phyloP scores from a whole-genome alignment of 2,888 invertebrate species.

The Lepetodrilus schrolli region DNA sequence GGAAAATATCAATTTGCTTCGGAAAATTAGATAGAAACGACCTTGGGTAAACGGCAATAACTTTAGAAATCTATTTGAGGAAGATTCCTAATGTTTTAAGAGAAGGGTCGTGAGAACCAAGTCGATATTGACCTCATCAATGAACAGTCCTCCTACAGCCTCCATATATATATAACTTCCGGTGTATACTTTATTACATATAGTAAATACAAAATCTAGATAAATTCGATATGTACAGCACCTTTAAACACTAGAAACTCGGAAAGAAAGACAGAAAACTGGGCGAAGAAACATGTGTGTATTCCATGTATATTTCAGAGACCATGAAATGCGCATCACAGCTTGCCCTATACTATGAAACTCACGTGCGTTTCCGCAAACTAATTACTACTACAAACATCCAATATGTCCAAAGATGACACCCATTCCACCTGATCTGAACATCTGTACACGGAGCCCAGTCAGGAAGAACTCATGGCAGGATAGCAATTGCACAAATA shows the following conservation, averaged over 20 bases:
- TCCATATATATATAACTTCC: too few species aligned
- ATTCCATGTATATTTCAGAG: too few species aligned
- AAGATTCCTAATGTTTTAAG: background rate
- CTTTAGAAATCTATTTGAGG: background rate
- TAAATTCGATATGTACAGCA: too few species aligned
- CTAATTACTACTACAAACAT: constrained; percentile 14
- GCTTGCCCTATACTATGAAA: background rate
- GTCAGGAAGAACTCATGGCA: background rate
- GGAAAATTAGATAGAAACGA: too few species aligned
- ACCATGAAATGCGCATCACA: background rate
- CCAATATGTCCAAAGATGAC: background rate
- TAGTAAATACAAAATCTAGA: too few species aligned
- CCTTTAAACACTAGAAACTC: too few species aligned
- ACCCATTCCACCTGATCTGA: background rate
- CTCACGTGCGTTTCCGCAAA: constrained; percentile 5
- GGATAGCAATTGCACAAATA: too few species aligned
- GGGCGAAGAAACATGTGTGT: background rate
- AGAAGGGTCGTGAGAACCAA: background rate
- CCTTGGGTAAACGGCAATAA: background rate
- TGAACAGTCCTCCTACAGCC: too few species aligned
- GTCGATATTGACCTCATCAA: too few species aligned
- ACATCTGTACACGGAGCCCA: background rate
- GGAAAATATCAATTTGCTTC: too few species aligned
- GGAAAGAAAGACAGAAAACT: too few species aligned
- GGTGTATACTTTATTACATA: too few species aligned